Base-by-base conservation (phyloP, 2,113 vertebrate genomes). In the Saguinus midas region DNA sequence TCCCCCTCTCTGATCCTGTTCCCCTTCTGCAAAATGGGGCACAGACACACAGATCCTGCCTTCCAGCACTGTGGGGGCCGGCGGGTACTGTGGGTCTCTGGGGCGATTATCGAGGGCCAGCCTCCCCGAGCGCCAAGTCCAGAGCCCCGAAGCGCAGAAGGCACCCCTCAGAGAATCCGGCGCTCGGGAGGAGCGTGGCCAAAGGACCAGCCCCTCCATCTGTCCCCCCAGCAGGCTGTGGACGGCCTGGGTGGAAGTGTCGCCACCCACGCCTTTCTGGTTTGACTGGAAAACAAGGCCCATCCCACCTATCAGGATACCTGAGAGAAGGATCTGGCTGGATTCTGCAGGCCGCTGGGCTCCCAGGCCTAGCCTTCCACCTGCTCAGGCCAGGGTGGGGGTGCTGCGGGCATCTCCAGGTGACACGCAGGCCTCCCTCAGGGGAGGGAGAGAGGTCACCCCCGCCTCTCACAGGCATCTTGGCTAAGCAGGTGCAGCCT, bases 201-300 rank as follows among this genome's bases (percentile, higher is more conserved):
- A 17, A 25, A 95, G 83, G 61, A 29, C 84, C 76, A 5, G 96
- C 80, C 90, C 90, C 78, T 97, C 96, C 97, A 97, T 97, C 96
- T 97, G 97, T 97, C 97, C 96, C 96, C 94, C 84, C 97, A 97
- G 97, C 96, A 88, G 97, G 96, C 92, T 50, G 82, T 45, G 97
- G 90, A 93, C n/a, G n/a, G 96, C 75, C 52, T 93, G 13, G 0
- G 86, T 92, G 91, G 83, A 93, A 78, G 93, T 7, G n/a, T 96
- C 94, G 93, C 97, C 97, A 97, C 97, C 97, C 94, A 98, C 94
- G 89, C 92, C 90, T 95, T 98, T 97, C 96, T 97, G 97, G 96
- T 97, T 84, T 84, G 68, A 97, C 96, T 83, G 95, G 97, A 97
- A 96, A 95, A 92, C 70, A 93, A 90, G 92, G 80, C 76, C 50